Base-by-base conservation (phyloP, 1,140 invertebrate genomes). In the Caenorhabditis brenneri region DNA sequence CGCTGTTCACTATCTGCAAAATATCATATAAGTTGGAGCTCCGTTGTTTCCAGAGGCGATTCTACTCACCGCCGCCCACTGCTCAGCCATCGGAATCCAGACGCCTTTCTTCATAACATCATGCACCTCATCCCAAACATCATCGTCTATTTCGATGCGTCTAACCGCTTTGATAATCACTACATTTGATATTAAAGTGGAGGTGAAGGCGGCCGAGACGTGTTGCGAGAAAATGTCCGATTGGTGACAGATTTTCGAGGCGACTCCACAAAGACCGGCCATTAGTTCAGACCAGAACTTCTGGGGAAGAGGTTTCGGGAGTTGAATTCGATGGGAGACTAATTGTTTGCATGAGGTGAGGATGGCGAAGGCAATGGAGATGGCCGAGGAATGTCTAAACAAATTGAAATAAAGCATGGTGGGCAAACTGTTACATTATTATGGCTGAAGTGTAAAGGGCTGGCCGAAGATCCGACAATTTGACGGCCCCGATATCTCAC, bases 121-220 rank as follows among this genome's bases (percentile, higher is more conserved):
- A 49, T 84, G 85, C 9, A 89, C 83, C 12, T 88, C 88, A 51
- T 89, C 88, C 88, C 88, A 89, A 79, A 91, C 85, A n/a, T 86
- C 88, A 24, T 89, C 88, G 19, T 89, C 89, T 1, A 89, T 51
- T 42, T 87, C 84, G 12, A 90, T 86, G 69, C 89, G 79, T 39
- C 88, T 82, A 24, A 89, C 85, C 5, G 89, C 88, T 36, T 86
- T 81, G 48, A 89, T 51, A 27, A 81, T 58, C 24, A 84, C 51
- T 6, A 84, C 51, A 49, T 74, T 65, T 24, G 84, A 65, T 10
- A 85, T 27, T 12, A 85, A 9, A 22, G 84, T 89, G 9, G 84
- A 78, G 7, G 89, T 86, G 53, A 89, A 87, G 12, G 87, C 84
- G 15, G 85, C 89, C 12, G 88, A 84, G 2, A 87, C 88, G 1